phyloP scores from a whole-genome alignment of 2,888 invertebrate genomes.

The Endomychus coccineus region DNA sequence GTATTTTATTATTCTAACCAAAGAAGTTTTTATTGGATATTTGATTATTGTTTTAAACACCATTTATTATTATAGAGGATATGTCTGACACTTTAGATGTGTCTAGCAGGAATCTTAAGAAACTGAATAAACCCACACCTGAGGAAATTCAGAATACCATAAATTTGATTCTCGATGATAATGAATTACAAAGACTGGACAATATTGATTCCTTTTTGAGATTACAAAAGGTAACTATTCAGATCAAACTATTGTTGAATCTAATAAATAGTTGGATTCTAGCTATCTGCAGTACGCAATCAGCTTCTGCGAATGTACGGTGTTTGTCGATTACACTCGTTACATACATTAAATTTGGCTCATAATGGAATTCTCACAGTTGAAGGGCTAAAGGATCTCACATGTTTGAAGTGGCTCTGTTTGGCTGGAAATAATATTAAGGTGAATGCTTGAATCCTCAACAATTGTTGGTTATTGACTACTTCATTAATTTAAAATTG shows the following conservation, averaged over 20 bases:
- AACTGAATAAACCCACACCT: slow-evolving; percentile 65
- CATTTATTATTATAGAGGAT: slow-evolving; percentile 26
- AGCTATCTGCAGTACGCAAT: slow-evolving; percentile 83
- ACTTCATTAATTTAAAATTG: not conserved
- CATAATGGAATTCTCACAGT: slow-evolving; percentile 84
- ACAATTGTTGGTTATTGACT: too few relatives aligned
- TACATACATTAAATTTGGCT: slow-evolving; percentile 75
- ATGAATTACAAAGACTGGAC: slow-evolving; percentile 80
- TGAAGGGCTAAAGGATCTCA: slow-evolving; percentile 80
- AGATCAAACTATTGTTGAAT: slow-evolving; percentile 7
- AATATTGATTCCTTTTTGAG: slow-evolving; percentile 76
- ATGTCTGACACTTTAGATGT: slow-evolving; percentile 59
- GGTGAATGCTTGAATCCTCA: too few relatives aligned
- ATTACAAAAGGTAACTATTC: slow-evolving; percentile 59
- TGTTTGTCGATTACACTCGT: slow-evolving; percentile 68
- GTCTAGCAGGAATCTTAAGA: slow-evolving; percentile 72
- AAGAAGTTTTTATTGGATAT: too few relatives aligned
- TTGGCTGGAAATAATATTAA: slow-evolving; percentile 87
- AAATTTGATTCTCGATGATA: slow-evolving; percentile 73
- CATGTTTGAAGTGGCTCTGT: slow-evolving; percentile 72
- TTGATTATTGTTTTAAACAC: too few relatives aligned
- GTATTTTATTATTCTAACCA: too few relatives aligned
- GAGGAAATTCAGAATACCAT: slow-evolving; percentile 59
- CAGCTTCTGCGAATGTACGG: slow-evolving; percentile 83
- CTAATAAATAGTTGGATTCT: slow-evolving; percentile 32